Conservation (phyloP, 2,888 invertebrate species). For the Keiferia lycopersicella region DNA sequence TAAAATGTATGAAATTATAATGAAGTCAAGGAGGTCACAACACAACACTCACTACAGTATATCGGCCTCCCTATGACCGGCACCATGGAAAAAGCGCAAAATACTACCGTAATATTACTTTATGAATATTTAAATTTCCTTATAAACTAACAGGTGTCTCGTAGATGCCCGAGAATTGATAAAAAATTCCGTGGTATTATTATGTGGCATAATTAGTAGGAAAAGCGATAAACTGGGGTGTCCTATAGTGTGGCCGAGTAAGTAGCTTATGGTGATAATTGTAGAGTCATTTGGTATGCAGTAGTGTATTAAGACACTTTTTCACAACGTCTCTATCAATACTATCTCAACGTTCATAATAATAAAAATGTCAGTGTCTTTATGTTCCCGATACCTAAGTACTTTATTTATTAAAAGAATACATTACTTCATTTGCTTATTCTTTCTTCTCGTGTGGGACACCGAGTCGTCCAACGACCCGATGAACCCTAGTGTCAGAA, state of each 20-base stretch:
- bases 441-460: too few relatives aligned
- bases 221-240: neutral
- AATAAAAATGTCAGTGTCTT: too few relatives aligned
- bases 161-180: neutral
- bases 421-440: too few relatives aligned
- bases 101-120: neutral
- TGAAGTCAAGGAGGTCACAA: too few relatives aligned
- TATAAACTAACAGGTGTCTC: neutral
- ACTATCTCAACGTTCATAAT: too few relatives aligned
- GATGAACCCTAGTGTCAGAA: too few relatives aligned
- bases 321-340: neutral
- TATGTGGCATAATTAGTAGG: constrained; percentile 2
- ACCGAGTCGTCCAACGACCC: too few relatives aligned
- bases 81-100: neutral
- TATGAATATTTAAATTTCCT: constrained; percentile 7
- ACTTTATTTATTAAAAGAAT: too few relatives aligned
- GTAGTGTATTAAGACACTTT: neutral
- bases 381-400: too few relatives aligned
- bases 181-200: neutral
- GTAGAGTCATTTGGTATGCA: neutral
- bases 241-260: neutral
- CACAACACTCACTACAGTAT: neutral
- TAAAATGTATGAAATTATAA: too few relatives aligned
- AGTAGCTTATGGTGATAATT: constrained; percentile 7
- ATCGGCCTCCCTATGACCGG: too few relatives aligned